Evolutionary conservation across 2,888 invertebrate species (phyloP).

Genomic region (Acleris holmiana): DNA sequence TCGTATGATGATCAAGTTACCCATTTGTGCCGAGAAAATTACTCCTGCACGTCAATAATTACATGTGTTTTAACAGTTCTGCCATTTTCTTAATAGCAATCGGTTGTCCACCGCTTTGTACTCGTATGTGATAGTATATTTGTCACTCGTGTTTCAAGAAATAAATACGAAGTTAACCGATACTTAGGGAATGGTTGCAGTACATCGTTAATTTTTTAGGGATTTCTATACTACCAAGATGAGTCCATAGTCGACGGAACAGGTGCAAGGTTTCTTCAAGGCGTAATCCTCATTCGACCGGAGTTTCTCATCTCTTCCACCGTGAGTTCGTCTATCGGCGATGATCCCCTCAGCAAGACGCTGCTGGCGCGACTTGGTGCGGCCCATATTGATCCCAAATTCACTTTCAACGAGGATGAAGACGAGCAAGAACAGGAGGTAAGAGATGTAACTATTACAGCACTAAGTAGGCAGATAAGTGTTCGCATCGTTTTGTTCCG

Average conservation of each 20-base stretch:
- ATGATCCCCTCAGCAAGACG: conserved; percentile 59
- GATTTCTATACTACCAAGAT: conserved; percentile 71
- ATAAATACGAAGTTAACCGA: no score
- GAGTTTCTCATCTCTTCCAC: conserved; percentile 70
- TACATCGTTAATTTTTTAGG: conserved; percentile 51
- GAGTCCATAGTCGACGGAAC: conserved; percentile 57
- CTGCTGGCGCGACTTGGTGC: conserved; percentile 72
- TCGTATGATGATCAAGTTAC: no score
- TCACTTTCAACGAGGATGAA: conserved; percentile 72
- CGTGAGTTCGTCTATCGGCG: conserved; percentile 50
- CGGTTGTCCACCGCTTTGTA: no score
- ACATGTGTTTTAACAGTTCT: no score
- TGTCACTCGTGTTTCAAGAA: no score
- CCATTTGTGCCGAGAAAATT: no score
- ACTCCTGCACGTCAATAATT: no score
- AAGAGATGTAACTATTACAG: background rate
- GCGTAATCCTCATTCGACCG: conserved; percentile 63
- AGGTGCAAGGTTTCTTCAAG: conserved; percentile 59
- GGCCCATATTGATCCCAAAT: conserved; percentile 58
- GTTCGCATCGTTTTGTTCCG: no score
- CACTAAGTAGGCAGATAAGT: no score
- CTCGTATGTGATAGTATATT: no score
- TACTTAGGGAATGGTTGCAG: background rate
- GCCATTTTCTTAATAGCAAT: no score
- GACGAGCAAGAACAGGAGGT: conserved; percentile 78